Percentiles rank a stretch among this genome's conserved stretches.
Conservation (phyloP, 2,797 vertebrate genomes). For the Poeciliopsis turneri region DNA sequence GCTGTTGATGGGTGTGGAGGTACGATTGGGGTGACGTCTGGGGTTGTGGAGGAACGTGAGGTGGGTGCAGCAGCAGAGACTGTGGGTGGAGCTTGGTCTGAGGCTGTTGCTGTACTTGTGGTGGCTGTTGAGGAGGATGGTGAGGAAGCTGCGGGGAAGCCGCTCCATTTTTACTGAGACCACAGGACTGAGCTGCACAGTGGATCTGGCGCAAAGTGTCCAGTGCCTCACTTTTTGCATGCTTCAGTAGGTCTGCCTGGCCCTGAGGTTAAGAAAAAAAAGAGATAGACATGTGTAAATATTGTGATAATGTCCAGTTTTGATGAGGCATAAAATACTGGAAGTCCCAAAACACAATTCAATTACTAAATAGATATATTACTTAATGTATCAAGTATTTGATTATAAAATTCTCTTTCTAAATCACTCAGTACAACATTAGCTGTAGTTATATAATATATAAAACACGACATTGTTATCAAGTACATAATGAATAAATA, state of each 20-base stretch:
- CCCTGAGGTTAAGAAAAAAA: conserved; percentile 74
- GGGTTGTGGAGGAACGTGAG: conserved; percentile 43
- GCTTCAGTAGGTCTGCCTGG: conserved; percentile 91
- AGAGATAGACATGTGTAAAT: neutral
- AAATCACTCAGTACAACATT: neutral
- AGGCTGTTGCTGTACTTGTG: conserved; percentile 54
- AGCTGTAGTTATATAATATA: neutral
- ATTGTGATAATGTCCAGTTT: neutral
- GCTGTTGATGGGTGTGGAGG: conserved; percentile 43
- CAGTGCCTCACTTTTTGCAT: conserved; percentile 88
- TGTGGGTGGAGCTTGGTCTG: conserved; percentile 50
- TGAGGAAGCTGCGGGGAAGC: conserved; percentile 78
- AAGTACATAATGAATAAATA: neutral
- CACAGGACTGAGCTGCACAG: conserved; percentile 90
- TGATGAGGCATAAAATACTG: neutral
- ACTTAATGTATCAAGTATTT: neutral
- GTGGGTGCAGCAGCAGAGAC: conserved; percentile 36
- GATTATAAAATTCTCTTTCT: neutral
- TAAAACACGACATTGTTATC: neutral
- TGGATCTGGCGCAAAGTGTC: conserved; percentile 93
- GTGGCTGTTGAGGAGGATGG: conserved; percentile 52
- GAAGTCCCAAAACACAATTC: neutral
- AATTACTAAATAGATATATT: neutral
- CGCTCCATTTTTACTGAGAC: conserved; percentile 86
- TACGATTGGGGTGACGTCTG: conserved; percentile 55